Conservation (phyloP, 2,113 vertebrate species). For the Xiphophorus hellerii region DNA sequence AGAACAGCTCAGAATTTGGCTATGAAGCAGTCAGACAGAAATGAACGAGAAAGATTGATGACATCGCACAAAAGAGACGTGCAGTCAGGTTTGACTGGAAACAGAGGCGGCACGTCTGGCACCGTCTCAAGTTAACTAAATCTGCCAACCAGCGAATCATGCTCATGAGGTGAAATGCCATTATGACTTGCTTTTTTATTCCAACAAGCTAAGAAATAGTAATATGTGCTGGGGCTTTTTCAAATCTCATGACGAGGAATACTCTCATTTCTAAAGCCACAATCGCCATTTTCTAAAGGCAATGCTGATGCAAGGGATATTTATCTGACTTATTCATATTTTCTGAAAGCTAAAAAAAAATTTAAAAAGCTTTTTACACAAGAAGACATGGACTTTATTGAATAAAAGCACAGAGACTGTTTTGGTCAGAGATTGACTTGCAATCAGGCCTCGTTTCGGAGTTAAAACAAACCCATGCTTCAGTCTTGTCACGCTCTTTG, state of each 20-base stretch:
- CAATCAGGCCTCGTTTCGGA: constrained; percentile 7
- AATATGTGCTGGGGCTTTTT: background rate
- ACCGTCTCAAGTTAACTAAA: constrained; percentile 7
- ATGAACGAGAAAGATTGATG: constrained; percentile 1
- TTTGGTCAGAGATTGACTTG: background rate
- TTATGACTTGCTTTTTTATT: background rate
- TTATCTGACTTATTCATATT: background rate
- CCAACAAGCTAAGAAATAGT: background rate
- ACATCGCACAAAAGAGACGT: background rate
- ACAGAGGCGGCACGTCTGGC: background rate
- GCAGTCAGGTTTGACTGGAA: background rate
- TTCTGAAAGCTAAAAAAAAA: too few species aligned
- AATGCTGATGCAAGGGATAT: background rate
- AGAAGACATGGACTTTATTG: background rate
- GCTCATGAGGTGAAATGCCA: background rate
- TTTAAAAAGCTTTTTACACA: background rate
- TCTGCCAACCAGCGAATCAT: background rate
- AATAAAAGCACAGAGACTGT: background rate
- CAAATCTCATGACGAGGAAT: background rate
- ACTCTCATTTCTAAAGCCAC: background rate
- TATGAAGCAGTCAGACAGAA: background rate
- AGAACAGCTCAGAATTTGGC: background rate
- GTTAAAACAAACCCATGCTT: constrained; percentile 10
- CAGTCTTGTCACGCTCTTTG: background rate
- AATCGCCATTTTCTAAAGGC: background rate